Evolutionary conservation across 2,113 vertebrate genomes (phyloP), one percentile per base, ranked within the genome.

Genomic region (Xiphophorus couchianus): DNA sequence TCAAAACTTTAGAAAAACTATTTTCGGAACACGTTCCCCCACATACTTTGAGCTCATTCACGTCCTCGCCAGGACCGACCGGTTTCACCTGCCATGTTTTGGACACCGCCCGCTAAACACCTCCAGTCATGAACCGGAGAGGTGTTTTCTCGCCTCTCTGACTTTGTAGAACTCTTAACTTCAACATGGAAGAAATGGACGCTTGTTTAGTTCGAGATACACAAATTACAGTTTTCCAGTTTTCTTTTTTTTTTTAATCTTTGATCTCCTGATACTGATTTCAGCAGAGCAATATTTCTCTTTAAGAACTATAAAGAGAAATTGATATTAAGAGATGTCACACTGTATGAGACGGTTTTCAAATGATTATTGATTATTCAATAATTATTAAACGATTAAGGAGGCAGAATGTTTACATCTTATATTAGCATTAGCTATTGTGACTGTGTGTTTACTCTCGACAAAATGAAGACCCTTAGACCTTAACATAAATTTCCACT

Each of bases 61-160:
- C n/a, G 29, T 71, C 35, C 25, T 33, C 15, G 3, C 63, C 30
- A 22, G 25, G 72, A 61, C 66, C 11, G 44, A 74, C 78, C 17
- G 78, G 78, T 74, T 69, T 14, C 66, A 66, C 62, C 54, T 10
- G 71, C 44, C 54, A 19, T 65, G 58, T 65, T 60, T 73, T 28
- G 30, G 48, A 14, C 60, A 7, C 33, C 44, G 22, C 14, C n/a
- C 29, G 60, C 9, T 22, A 10, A 60, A n/a, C 67, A 5, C 17
- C 44, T 19, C 17, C 22, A 31, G 30, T 69, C 35, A 22, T 58
- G 27, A 64, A 77, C 19, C 30, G 7, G 58, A 15, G 13, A 22
- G 25, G 25, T 19, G 39, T 25, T 51, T 39, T 62, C 63, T 19
- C 1, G 30, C 31, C 62, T 31, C 25, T 10, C 30, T 11, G 19